Percentiles rank a stretch among this genome's conserved stretches.
phyloP scores from a whole-genome alignment of 2,113 vertebrate species.

The Dipodomys ordii region DNA sequence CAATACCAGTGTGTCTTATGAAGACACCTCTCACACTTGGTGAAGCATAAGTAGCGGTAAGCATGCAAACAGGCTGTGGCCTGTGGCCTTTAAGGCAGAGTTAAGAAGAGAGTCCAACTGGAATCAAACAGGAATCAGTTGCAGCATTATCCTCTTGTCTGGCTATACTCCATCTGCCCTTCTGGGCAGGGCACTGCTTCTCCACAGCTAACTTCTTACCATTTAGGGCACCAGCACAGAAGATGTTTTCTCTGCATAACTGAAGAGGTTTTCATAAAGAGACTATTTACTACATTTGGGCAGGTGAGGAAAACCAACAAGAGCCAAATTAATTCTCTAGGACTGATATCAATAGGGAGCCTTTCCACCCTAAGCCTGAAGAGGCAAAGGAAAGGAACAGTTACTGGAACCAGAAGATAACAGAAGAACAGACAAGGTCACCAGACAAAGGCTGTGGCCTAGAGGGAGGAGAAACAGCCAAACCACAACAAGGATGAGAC shows the following conservation, averaged over 20 bases:
- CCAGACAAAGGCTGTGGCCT: not conserved
- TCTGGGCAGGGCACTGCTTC: not conserved
- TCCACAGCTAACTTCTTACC: not conserved
- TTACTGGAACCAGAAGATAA: not conserved
- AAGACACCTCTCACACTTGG: not conserved
- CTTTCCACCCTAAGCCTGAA: not conserved
- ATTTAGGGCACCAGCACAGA: conserved; percentile 19
- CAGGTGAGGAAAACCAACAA: conserved; percentile 26
- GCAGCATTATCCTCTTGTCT: not conserved
- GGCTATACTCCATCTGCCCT: conserved; percentile 27
- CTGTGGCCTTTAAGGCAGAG: not conserved
- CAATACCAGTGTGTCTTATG: not conserved
- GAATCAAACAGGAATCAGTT: not conserved
- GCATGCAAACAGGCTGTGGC: not conserved
- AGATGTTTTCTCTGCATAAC: conserved; percentile 25
- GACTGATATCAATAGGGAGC: not conserved
- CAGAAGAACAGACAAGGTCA: not conserved
- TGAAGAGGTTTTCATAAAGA: not conserved
- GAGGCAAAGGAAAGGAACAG: not conserved
- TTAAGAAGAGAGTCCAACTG: not conserved
- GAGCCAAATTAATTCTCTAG: not conserved
- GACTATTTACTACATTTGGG: not conserved
- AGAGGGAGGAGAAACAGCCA: not conserved
- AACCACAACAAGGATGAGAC: not conserved
- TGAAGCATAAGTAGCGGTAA: not conserved